These are phyloP conservation scores for Chelonus formosanus DNA, from an alignment of 2,888 invertebrate genomes.

Conservation along the genomic window DNA sequence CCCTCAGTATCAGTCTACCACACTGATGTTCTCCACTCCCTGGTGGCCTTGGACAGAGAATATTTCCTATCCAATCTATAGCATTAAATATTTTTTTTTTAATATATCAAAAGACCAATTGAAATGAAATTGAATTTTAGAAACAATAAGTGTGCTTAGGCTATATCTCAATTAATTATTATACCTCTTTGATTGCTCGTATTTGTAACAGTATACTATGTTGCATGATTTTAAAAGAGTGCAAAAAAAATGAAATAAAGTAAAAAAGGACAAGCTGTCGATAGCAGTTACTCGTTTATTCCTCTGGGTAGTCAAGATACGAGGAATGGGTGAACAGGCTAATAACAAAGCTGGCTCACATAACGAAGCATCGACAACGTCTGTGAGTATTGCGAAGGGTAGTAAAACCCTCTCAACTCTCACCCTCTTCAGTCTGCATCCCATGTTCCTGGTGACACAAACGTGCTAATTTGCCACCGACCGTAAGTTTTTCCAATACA, in stretches of 20 bases:
- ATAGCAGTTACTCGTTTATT: constrained; percentile 36
- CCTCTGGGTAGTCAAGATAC: constrained; percentile 28
- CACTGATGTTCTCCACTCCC: too few species aligned
- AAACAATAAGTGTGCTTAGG: too few species aligned
- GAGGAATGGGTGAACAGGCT: constrained; percentile 27
- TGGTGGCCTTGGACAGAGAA: too few species aligned
- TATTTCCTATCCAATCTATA: too few species aligned
- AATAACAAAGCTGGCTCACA: constrained; percentile 33
- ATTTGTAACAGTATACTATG: background rate
- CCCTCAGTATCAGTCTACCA: too few species aligned
- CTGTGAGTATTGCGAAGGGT: constrained; percentile 12
- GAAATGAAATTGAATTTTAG: too few species aligned
- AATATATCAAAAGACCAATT: too few species aligned
- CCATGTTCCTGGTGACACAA: constrained; percentile 26
- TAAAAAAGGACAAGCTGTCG: constrained; percentile 29
- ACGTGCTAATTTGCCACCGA: constrained; percentile 28
- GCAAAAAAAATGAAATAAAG: background rate
- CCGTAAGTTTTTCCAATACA: constrained; percentile 27
- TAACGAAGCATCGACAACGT: constrained; percentile 29
- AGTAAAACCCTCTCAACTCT: constrained; percentile 11
- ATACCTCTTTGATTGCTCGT: too few species aligned
- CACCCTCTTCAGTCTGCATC: constrained; percentile 21
- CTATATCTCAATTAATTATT: background rate
- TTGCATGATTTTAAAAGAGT: constrained; percentile 4
- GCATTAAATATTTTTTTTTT: too few species aligned